A percentile compares a stretch with the other conserved stretches of the same genome.
These are phyloP conservation scores for Trachemys scripta DNA, from an alignment of 2,113 vertebrate genomes.

Conservation along the genomic window DNA sequence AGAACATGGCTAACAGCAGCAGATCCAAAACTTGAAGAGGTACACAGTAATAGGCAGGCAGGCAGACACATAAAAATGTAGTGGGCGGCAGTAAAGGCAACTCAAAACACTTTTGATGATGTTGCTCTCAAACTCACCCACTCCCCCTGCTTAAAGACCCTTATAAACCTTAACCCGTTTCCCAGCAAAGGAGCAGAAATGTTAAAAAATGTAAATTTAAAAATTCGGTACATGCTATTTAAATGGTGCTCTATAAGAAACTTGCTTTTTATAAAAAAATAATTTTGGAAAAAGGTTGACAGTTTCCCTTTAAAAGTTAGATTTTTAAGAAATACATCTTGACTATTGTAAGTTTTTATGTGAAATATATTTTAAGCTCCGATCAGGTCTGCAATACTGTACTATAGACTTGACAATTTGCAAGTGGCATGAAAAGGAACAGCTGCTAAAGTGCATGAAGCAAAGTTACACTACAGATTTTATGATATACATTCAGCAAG, in stretches of 20 bases:
- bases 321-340: not conserved
- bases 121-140: not conserved
- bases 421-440: fast-evolving
- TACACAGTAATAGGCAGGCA: no score
- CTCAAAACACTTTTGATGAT: not conserved
- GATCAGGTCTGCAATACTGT: not conserved
- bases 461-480: not conserved
- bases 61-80: not conserved
- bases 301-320: not conserved
- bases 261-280: fast-evolving
- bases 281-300: not conserved
- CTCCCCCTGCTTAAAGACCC: not conserved
- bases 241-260: fast-evolving
- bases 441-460: not conserved
- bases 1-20: not conserved
- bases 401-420: not conserved
- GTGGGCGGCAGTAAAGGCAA: not conserved
- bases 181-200: not conserved
- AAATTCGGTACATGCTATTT: not conserved
- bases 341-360: not conserved
- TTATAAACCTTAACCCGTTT: not conserved
- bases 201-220: not conserved
- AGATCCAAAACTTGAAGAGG: not conserved
- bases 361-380: not conserved
- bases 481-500: not conserved